phyloP scores from a whole-genome alignment of 2,113 vertebrate genomes.

The Erythrolamprus reginae region DNA sequence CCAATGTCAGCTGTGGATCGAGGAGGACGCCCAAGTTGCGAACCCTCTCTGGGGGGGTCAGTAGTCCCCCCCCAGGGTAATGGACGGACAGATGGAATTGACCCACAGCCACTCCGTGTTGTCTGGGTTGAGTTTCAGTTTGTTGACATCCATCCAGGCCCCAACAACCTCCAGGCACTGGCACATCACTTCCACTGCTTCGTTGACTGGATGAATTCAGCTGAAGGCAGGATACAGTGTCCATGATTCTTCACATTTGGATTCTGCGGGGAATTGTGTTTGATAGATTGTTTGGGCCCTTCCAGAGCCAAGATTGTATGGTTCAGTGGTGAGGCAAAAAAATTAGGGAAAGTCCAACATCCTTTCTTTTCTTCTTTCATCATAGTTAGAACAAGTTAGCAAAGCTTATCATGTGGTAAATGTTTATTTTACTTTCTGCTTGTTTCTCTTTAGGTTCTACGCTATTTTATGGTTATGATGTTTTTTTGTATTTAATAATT shows the following conservation, averaged over 20 bases:
- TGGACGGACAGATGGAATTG: no score
- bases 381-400: background rate
- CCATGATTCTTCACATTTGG: background rate
- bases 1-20: no score
- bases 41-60: no score
- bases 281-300: background rate
- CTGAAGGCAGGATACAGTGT: background rate
- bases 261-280: background rate
- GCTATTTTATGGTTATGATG: constrained; percentile 20
- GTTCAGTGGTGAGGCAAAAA: background rate
- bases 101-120: no score
- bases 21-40: no score
- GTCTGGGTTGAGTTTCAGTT: no score
- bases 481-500: constrained; percentile 1
- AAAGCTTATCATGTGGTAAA: background rate
- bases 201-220: background rate
- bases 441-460: background rate
- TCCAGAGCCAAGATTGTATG: background rate
- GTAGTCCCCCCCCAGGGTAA: no score
- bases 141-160: no score
- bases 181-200: no score
- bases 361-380: background rate
- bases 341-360: background rate
- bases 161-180: no score
- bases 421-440: background rate